Evolutionary conservation across 1,140 invertebrate genomes (phyloP).

Genomic region (Drosophila kanapiae): DNA sequence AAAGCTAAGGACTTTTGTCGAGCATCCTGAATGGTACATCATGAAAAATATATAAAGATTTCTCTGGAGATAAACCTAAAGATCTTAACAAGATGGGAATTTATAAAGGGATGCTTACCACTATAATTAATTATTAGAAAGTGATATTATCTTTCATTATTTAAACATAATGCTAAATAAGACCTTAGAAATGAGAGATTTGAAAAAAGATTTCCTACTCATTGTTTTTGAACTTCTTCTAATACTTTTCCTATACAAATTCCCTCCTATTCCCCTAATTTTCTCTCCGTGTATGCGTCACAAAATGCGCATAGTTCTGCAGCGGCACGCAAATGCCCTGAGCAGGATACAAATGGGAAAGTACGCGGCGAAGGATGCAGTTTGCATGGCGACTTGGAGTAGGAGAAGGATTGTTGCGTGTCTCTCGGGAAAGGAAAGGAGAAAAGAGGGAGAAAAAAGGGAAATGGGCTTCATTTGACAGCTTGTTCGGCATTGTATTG

Average conservation of each 20-base stretch:
- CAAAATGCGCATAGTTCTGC: conserved; percentile 75
- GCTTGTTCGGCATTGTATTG: conserved; percentile 78
- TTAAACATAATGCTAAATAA: background rate
- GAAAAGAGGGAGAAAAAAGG: background rate
- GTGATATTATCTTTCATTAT: background rate
- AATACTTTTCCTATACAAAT: background rate
- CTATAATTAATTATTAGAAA: conserved; percentile 1
- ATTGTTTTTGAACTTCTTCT: background rate
- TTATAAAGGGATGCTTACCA: background rate
- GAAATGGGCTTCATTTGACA: conserved; percentile 82
- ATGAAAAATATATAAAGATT: conserved; percentile 31
- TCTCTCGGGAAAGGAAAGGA: conserved; percentile 10
- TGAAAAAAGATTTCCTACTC: no score
- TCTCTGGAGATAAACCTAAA: background rate
- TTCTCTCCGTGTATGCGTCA: conserved; percentile 42
- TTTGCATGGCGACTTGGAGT: conserved; percentile 27
- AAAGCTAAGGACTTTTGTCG: conserved; percentile 75
- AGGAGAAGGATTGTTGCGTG: conserved; percentile 39
- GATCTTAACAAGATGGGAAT: conserved; percentile 5
- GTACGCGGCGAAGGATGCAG: conserved; percentile 32
- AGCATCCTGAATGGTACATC: conserved; percentile 49
- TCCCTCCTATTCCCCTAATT: background rate
- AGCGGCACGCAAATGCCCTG: conserved; percentile 58
- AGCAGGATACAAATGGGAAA: conserved; percentile 38
- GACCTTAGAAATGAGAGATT: no score